A percentile compares a stretch with the other conserved stretches of the same genome.
Evolutionary conservation across 1,140 invertebrate genomes (phyloP).

Genomic region (Nebria ingens): DNA sequence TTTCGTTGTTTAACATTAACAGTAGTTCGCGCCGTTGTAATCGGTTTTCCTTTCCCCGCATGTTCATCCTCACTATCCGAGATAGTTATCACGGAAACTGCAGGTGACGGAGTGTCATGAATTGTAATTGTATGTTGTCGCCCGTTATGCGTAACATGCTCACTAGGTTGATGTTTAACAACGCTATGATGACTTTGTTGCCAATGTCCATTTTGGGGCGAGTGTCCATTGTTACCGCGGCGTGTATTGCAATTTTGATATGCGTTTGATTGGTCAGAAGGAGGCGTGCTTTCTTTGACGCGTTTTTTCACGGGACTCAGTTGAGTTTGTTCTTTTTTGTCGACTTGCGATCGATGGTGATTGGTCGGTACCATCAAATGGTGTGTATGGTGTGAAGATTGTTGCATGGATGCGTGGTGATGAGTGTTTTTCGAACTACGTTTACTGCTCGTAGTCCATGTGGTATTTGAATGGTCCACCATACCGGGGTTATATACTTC

Average conservation of each 20-base stretch:
- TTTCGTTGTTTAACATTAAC: slow-evolving; percentile 36
- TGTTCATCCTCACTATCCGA: slow-evolving; percentile 91
- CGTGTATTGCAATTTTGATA: slow-evolving; percentile 21
- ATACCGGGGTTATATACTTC: slow-evolving; percentile 43
- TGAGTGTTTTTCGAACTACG: slow-evolving; percentile 43
- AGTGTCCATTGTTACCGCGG: slow-evolving; percentile 38
- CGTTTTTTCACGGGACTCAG: slow-evolving; percentile 94
- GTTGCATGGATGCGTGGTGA: slow-evolving; percentile 30
- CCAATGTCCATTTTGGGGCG: slow-evolving; percentile 34
- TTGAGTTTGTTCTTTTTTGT: slow-evolving; percentile 84
- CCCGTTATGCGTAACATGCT: slow-evolving; percentile 28
- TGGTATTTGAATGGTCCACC: slow-evolving; percentile 42
- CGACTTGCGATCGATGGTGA: slow-evolving; percentile 39
- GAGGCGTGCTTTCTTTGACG: slow-evolving; percentile 93
- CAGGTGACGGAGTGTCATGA: slow-evolving; percentile 83
- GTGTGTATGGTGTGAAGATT: slow-evolving; percentile 18
- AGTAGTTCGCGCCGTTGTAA: slow-evolving; percentile 10
- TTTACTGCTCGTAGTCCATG: slow-evolving; percentile 37
- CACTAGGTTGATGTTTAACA: neutral
- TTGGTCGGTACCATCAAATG: slow-evolving; percentile 38
- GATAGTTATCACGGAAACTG: slow-evolving; percentile 93
- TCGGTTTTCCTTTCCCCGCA: slow-evolving; percentile 29
- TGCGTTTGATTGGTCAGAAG: slow-evolving; percentile 37
- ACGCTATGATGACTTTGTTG: slow-evolving; percentile 28
- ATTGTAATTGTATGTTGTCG: slow-evolving; percentile 68